Evolutionary conservation across 2,888 invertebrate genomes (phyloP), one percentile per base, ranked within the genome.

Genomic region (Hybos culiciformis): DNA sequence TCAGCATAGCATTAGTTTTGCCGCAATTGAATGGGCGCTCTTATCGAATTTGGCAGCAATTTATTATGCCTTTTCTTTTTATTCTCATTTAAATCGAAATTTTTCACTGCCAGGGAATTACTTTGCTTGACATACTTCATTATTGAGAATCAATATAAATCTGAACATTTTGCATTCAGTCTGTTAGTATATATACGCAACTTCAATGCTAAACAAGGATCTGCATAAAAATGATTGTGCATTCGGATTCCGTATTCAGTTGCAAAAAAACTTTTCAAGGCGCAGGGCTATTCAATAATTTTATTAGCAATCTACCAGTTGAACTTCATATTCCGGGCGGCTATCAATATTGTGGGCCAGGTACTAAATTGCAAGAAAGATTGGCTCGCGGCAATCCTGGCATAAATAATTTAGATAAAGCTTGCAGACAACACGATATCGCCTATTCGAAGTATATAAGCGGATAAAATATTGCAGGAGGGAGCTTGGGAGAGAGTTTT

Each of bases 1-100:
- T 45, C 6, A 59, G 21, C 26, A 61, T 46, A 4, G 53, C 46
- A 42, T 59, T 59, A 3, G 57, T 57, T 50, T 61, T 61, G 1
- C 60, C 58, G 42, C 53, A 56, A 39, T 52, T 54, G 3, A 52
- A 53, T 12, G 57, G 54, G 7, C 58, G 58, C 18, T 14, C 18
- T 23, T 24, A 38, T 38, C 8, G 4, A 26, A 11, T 14, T 38
- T 2, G 57, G 56, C 31, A 56, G 42, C 41, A 58, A 40, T 15
- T 40, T 37, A 9, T 53, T 48, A 45, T 58, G 56, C 46, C 48
- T 36, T 21, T 37, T n/a, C 12, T 37, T 37, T 14, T n/a, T 21
- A n/a, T 21, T 23, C 4, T 12, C 12, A 33, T 33, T 17, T n/a
- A 11, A 6, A 17, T 37, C 37, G 8, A 26, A 18, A 41, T 41